These are phyloP conservation scores for Tenthredo distinguenda DNA, from an alignment of 2,888 invertebrate genomes.

Conservation along the genomic window DNA sequence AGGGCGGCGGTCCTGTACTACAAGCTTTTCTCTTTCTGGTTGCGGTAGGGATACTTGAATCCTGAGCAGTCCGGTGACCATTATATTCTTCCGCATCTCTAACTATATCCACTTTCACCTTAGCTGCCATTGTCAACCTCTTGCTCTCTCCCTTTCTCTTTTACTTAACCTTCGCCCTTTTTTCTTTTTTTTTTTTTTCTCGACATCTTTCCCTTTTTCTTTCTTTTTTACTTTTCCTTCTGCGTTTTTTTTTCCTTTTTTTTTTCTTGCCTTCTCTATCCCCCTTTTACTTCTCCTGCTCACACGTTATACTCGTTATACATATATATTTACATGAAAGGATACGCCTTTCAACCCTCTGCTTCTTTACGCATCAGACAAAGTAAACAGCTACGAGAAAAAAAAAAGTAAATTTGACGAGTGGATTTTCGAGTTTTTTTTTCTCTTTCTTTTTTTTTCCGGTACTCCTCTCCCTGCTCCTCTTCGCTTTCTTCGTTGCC, in stretches of 20 bases:
- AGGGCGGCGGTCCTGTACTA: not conserved
- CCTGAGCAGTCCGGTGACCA: conserved; percentile 36
- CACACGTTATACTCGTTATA: conserved; percentile 12
- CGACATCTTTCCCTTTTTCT: not conserved
- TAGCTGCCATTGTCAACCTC: conserved; percentile 43
- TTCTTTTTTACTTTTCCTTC: not conserved
- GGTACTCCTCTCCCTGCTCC: not conserved
- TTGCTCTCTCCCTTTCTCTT: conserved; percentile 4
- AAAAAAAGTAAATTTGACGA: not conserved
- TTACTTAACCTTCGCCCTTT: not conserved
- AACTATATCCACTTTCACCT: conserved; percentile 50
- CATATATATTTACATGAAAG: conserved; percentile 24
- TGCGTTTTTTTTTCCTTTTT: not conserved
- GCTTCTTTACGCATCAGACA: not conserved
- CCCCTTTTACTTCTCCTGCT: not conserved
- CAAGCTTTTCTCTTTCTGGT: conserved; percentile 5
- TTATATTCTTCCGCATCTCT: conserved; percentile 52
- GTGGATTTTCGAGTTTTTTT: not conserved
- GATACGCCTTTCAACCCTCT: not conserved
- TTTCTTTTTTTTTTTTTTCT: not conserved
- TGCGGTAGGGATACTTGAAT: conserved; percentile 6
- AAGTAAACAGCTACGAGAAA: not conserved
- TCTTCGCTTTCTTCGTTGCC: not conserved
- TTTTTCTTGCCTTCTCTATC: not conserved
- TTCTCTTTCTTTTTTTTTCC: not conserved